phyloP scores from a whole-genome alignment of 1,140 invertebrate species.

The Sipha flava region DNA sequence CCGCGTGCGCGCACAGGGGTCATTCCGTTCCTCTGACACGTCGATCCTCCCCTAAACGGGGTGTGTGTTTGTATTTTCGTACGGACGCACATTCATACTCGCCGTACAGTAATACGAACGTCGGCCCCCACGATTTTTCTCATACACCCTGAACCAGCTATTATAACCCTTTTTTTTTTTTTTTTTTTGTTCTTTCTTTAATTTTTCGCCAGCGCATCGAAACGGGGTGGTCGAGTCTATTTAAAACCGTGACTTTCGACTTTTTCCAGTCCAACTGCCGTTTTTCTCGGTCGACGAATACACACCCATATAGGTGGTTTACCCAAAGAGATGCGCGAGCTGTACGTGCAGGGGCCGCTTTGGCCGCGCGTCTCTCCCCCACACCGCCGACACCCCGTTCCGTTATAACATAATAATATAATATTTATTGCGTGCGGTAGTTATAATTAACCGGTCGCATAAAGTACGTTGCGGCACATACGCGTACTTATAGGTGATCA shows the following conservation, averaged over 20 bases:
- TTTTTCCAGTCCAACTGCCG: conserved; percentile 8
- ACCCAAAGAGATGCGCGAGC: too few species aligned
- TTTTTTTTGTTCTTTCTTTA: too few species aligned
- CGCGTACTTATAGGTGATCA: neutral
- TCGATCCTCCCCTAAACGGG: conserved; percentile 19
- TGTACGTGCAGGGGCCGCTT: too few species aligned
- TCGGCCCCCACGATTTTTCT: neutral
- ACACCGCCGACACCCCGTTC: too few species aligned
- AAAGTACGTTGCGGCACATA: neutral
- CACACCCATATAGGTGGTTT: too few species aligned
- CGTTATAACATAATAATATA: too few species aligned
- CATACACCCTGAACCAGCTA: neutral
- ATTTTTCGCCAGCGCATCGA: too few species aligned
- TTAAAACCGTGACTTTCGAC: conserved; percentile 28
- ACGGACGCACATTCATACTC: too few species aligned
- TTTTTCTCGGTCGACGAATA: neutral
- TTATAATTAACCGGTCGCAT: neutral
- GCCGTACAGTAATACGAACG: neutral
- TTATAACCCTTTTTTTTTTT: conserved; percentile 4
- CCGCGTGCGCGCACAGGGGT: neutral
- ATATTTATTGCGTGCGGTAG: too few species aligned
- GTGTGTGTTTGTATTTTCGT: neutral
- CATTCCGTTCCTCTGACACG: neutral
- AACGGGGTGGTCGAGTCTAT: neutral
- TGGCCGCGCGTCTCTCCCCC: too few species aligned